phyloP scores from a whole-genome alignment of 2,888 invertebrate species.

The Tetropium fuscum region DNA sequence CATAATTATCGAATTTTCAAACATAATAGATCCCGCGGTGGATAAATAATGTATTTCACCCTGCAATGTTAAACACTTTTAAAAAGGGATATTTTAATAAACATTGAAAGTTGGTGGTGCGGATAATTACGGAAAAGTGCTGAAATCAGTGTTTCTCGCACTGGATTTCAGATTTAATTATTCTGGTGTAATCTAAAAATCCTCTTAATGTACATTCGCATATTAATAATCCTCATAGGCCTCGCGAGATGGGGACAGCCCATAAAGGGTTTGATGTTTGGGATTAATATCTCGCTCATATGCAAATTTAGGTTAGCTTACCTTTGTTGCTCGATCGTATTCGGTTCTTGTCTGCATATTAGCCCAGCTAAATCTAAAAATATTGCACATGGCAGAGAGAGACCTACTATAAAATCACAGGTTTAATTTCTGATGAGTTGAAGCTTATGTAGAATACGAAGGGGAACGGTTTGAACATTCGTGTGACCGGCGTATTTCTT shows the following conservation, averaged over 20 bases:
- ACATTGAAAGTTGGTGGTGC: not conserved
- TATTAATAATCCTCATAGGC: conserved; percentile 41
- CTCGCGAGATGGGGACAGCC: conserved; percentile 31
- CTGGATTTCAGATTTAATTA: conserved; percentile 47
- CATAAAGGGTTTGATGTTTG: conserved; percentile 40
- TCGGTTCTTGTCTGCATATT: conserved; percentile 20
- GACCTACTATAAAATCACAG: too few species aligned
- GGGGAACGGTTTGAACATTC: too few species aligned
- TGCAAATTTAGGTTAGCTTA: conserved; percentile 33
- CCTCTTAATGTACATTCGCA: conserved; percentile 48
- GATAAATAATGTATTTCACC: too few species aligned
- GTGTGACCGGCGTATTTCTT: too few species aligned
- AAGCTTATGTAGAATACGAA: too few species aligned
- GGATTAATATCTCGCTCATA: conserved; percentile 38
- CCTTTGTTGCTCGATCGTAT: conserved; percentile 29
- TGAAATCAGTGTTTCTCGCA: conserved; percentile 41
- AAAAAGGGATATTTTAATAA: conserved; percentile 1
- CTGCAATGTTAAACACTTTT: not conserved
- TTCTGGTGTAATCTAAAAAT: conserved; percentile 51
- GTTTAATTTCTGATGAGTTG: too few species aligned
- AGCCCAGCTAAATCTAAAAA: too few species aligned
- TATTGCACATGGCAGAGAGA: too few species aligned
- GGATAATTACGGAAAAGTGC: conserved; percentile 26
- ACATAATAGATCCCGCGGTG: too few species aligned
- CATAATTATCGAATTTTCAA: too few species aligned